A percentile compares a stretch with the other conserved stretches of the same genome.
Conservation (phyloP, 2,797 vertebrate species). For the Cossypha heuglini region DNA sequence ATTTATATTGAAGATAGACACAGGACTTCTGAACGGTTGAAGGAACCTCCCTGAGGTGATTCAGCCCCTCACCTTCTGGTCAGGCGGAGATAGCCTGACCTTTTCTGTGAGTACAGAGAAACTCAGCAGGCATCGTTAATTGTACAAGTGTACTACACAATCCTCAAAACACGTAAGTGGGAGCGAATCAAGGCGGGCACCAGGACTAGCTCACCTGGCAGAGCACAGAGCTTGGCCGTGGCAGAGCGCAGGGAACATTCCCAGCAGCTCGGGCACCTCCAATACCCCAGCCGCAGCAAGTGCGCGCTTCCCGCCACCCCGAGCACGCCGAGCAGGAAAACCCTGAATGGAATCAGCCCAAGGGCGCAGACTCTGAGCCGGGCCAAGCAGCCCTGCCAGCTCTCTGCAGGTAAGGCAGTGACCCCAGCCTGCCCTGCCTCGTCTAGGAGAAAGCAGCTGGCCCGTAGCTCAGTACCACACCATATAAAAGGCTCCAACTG, state of each 20-base stretch:
- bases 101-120: neutral
- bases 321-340: neutral
- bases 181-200: neutral
- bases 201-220: neutral
- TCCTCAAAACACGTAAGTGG: fast-evolving
- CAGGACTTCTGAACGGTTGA: neutral
- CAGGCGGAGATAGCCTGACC: neutral
- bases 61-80: neutral
- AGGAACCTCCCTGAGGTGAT: neutral
- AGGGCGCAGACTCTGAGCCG: neutral
- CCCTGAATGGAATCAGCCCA: neutral
- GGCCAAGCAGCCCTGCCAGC: neutral
- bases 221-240: neutral
- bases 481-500: fast-evolving
- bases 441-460: fast-evolving
- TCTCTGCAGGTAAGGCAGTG: neutral
- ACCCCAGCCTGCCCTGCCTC: neutral
- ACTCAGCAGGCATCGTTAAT: neutral
- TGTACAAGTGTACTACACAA: neutral
- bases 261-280: fast-evolving
- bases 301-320: fast-evolving
- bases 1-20: neutral
- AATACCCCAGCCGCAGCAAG: fast-evolving
- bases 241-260: too few species aligned
- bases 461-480: fast-evolving